Base-by-base conservation (phyloP, 2,797 vertebrate species). In the Artibeus lituratus region DNA sequence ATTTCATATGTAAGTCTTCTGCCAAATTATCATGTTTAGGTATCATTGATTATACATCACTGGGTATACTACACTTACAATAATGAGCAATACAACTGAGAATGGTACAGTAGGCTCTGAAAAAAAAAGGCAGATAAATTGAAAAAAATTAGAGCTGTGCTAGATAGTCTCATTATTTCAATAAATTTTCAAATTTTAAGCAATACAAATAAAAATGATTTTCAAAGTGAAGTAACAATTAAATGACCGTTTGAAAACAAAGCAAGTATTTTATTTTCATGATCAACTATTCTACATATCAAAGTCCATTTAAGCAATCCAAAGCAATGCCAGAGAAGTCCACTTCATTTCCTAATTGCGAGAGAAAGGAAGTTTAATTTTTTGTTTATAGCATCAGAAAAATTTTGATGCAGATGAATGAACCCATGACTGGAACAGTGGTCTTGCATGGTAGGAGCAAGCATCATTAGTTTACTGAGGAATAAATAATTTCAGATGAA, bases 311-410 rank as follows among this genome's bases (percentile, higher is more conserved):
- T 51, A 97, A 87, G 62, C 70, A 84, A 47, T 35, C 5, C 19
- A 82, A 82, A 96, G 92, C 32, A 96, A 94, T 42, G 55, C 65
- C 84, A 92, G 80, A 87, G 26, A 92, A 53, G 82, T 51, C 67
- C 87, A 96, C 65, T 74, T 97, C 84, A 93, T 29, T 51, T 94
- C 51, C 37, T 82, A n/a, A 73, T 4, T 96, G 35, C 26, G 96
- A 94, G 3, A 69, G 19, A 91, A 96, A 32, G 55, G 55, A 97
- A 96, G 10, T 6, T 95, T 95, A 97, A 53, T 11, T 88, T 98
- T 94, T 93, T 24, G 26, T 85, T 93, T 91, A 94, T 69, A 90
- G 82, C 29, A 72, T 95, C 55, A 83, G 90, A 87, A 89, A 32
- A 57, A 18, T n/a, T 94, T 51, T 53, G 47, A 73, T 21, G 16